Conservation (phyloP, 2,797 vertebrate species). For the Artibeus lituratus region DNA sequence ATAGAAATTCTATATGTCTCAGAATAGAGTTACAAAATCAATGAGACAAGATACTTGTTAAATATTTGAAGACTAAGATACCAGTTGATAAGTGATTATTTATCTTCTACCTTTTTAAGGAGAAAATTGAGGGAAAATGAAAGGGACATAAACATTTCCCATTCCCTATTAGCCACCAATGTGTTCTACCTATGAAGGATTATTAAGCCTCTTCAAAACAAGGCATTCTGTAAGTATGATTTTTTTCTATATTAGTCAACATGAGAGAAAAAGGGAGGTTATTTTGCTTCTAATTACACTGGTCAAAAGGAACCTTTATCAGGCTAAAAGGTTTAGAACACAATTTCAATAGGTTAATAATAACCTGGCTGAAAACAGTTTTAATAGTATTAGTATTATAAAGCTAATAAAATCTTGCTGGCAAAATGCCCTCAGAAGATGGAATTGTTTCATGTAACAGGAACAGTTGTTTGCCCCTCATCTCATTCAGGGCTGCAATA, state of each 20-base stretch:
- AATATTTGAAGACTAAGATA: background rate
- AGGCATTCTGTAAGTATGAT: background rate
- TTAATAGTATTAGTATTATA: conserved; percentile 79
- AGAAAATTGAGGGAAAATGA: background rate
- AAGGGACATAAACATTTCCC: background rate
- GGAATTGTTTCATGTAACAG: conserved; percentile 75
- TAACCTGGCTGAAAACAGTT: conserved; percentile 40
- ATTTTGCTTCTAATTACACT: background rate
- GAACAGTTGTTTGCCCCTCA: conserved; percentile 76
- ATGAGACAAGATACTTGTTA: background rate
- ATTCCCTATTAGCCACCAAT: background rate
- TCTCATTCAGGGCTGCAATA: conserved; percentile 18
- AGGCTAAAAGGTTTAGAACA: background rate
- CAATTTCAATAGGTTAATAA: conserved; percentile 34
- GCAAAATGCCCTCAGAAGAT: conserved; percentile 76
- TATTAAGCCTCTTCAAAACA: background rate
- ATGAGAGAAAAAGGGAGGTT: background rate
- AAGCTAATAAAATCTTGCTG: conserved; percentile 73
- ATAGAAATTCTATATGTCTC: background rate
- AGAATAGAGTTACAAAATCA: background rate
- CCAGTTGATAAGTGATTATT: background rate
- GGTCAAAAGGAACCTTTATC: background rate
- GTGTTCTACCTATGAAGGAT: background rate
- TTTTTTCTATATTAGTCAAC: background rate
- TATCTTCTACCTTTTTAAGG: background rate